Evolutionary conservation across 2,113 vertebrate genomes (phyloP).

Genomic region (Artemisiospiza belli): DNA sequence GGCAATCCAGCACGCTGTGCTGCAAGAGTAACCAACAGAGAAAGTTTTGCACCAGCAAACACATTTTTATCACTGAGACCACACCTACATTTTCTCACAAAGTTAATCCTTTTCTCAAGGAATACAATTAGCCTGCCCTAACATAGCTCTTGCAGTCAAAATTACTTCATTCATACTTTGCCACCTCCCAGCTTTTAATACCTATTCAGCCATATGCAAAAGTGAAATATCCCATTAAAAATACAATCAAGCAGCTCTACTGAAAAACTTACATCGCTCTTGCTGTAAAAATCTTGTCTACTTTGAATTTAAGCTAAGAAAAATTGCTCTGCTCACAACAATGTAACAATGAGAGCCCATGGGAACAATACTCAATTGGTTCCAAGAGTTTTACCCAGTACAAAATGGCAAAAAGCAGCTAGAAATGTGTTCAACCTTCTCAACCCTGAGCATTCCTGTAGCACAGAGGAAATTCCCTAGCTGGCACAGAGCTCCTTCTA

Average conservation of each 20-base stretch:
- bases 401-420: neutral
- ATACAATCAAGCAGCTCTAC: neutral
- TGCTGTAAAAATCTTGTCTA: neutral
- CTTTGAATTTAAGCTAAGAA: neutral
- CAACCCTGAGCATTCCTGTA: neutral
- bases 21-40: neutral
- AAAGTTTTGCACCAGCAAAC: conserved; percentile 17
- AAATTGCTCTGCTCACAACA: neutral
- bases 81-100: neutral
- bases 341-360: neutral
- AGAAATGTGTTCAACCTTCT: neutral
- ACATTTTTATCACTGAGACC: neutral
- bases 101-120: neutral
- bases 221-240: neutral
- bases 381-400: neutral
- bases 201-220: neutral
- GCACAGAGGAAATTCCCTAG: neutral
- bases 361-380: neutral
- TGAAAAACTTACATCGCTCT: neutral
- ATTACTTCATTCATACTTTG: neutral
- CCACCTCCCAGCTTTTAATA: neutral
- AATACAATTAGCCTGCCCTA: neutral
- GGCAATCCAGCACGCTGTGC: neutral
- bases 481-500: neutral
- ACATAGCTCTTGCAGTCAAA: neutral